Evolutionary conservation across 2,113 vertebrate species (phyloP).

Genomic region (Alethe castanea): DNA sequence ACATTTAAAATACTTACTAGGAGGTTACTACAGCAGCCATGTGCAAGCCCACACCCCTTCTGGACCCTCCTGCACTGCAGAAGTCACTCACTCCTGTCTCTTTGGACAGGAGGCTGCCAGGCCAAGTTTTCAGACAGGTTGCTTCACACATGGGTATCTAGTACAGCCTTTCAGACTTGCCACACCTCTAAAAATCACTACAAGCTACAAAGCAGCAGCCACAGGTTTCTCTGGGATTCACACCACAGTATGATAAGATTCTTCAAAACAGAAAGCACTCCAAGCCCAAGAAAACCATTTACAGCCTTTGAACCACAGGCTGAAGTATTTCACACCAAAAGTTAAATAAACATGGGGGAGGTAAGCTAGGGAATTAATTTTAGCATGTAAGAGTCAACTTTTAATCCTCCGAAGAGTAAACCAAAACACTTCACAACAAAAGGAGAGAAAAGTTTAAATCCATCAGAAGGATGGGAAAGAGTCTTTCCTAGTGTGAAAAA

Average conservation of each 20-base stretch:
- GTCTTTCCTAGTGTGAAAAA: not conserved
- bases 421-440: not conserved
- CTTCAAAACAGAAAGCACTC: not conserved
- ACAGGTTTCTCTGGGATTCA: not conserved
- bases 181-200: not conserved
- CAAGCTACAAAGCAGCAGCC: not conserved
- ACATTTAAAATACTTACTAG: not conserved
- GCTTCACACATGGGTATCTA: fast-evolving
- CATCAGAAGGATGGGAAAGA: not conserved
- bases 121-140: not conserved
- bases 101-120: not conserved
- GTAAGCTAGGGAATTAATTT: not conserved
- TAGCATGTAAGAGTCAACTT: not conserved
- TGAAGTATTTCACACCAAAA: not conserved
- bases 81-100: not conserved
- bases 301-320: not conserved
- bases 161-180: not conserved
- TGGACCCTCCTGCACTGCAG: not conserved
- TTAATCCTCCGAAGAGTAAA: not conserved
- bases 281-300: not conserved
- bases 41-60: not conserved
- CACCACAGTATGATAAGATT: not conserved
- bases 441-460: not conserved
- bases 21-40: not conserved
- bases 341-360: fast-evolving